These are phyloP conservation scores for Parasteatoda tepidariorum DNA, from an alignment of 1,140 invertebrate species.

Conservation along the genomic window DNA sequence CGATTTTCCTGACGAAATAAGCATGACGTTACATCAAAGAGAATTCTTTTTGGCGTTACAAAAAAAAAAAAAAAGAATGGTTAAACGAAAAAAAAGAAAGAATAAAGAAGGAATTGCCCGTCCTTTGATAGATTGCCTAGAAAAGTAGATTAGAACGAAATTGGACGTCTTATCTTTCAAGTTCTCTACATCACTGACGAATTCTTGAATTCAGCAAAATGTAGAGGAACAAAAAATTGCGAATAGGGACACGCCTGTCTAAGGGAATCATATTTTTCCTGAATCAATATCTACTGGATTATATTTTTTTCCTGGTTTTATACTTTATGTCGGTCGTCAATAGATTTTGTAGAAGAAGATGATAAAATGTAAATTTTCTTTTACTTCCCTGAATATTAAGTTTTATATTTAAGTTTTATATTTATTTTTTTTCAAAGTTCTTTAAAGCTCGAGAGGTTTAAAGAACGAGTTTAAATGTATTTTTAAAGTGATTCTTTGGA, in stretches of 20 bases:
- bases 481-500: too few species aligned
- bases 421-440: too few species aligned
- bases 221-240: slow-evolving; percentile 24
- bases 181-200: slow-evolving; percentile 31
- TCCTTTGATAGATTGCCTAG: slow-evolving; percentile 56
- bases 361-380: neutral
- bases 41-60: slow-evolving; percentile 3
- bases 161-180: slow-evolving; percentile 57
- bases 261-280: slow-evolving; percentile 27
- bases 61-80: slow-evolving; percentile 5
- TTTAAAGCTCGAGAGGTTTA: too few species aligned
- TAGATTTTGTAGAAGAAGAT: neutral
- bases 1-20: slow-evolving; percentile 32
- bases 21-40: slow-evolving; percentile 54
- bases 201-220: slow-evolving; percentile 48
- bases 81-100: neutral
- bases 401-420: too few species aligned
- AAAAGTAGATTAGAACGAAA: slow-evolving; percentile 56
- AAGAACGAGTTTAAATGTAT: too few species aligned
- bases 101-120: neutral
- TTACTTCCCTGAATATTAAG: neutral
- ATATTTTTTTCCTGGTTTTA: neutral
- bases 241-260: neutral
- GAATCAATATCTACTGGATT: slow-evolving; percentile 30
- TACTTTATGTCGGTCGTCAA: neutral